A percentile compares a stretch with the other conserved stretches of the same genome.
Evolutionary conservation across 2,113 vertebrate species (phyloP).

Genomic region (Marcusenius ussheri): DNA sequence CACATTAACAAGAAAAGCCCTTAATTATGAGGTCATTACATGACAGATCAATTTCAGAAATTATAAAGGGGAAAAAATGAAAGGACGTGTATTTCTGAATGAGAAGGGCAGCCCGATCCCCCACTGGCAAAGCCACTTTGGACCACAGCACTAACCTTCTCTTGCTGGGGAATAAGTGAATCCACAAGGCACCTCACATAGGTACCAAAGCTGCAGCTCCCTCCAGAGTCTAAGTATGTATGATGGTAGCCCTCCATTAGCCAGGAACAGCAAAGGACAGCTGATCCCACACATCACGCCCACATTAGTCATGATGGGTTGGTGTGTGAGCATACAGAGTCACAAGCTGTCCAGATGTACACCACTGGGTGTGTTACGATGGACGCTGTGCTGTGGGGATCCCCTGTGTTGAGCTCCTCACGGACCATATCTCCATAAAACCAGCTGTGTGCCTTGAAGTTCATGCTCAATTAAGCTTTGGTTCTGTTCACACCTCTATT

Average conservation of each 20-base stretch:
- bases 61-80: neutral
- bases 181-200: neutral
- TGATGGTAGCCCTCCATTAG: neutral
- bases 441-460: neutral
- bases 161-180: neutral
- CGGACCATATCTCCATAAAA: neutral
- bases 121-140: neutral
- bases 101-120: neutral
- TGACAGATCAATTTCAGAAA: neutral
- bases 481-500: neutral
- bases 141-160: neutral
- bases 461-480: neutral
- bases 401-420: neutral
- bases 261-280: neutral
- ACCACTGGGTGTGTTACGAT: neutral
- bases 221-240: neutral
- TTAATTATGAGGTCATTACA: neutral
- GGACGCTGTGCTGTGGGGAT: neutral
- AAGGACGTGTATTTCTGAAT: neutral
- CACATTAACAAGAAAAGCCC: neutral
- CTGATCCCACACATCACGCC: neutral
- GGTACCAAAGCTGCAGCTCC: neutral
- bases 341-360: neutral
- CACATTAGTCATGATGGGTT: neutral
- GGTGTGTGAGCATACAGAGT: neutral